Conservation (phyloP, 2,888 invertebrate species). For the Strigamia maritima region DNA sequence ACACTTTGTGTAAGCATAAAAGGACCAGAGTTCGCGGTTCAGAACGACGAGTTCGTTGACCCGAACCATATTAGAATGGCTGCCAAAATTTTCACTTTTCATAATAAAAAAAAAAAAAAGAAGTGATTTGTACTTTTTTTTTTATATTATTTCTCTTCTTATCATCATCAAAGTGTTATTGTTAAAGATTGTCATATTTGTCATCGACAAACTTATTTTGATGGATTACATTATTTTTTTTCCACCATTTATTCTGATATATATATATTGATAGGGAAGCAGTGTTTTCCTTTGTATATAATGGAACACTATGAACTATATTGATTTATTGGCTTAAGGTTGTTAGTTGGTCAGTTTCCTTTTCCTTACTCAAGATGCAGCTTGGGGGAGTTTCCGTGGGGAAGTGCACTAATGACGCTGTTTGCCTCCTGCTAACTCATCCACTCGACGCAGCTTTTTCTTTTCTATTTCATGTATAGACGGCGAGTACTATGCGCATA, state of each 20-base stretch:
- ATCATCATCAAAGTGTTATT: background rate
- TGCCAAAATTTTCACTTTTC: constrained; percentile 18
- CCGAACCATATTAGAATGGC: background rate
- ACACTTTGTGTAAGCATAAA: constrained; percentile 24
- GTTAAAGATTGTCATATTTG: background rate
- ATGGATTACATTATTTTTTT: background rate
- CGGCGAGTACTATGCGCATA: background rate
- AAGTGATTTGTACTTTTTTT: background rate
- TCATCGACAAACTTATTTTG: background rate
- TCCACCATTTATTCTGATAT: background rate
- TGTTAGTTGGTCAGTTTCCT: constrained; percentile 34
- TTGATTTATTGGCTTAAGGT: constrained; percentile 31
- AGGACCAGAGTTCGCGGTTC: constrained; percentile 1
- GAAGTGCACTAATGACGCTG: constrained; percentile 32
- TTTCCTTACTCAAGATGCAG: constrained; percentile 22
- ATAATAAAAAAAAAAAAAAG: background rate
- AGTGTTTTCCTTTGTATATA: background rate
- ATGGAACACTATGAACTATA: constrained; percentile 2
- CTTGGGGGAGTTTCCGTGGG: constrained; percentile 28
- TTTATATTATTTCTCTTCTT: background rate
- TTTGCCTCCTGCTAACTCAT: constrained; percentile 28
- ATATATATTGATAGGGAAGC: too few species aligned
- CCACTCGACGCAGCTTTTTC: constrained; percentile 15
- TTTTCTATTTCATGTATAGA: background rate
- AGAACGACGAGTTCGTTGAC: constrained; percentile 13